phyloP scores from a whole-genome alignment of 2,797 vertebrate genomes.

The Myoxocephalus aenaeus region DNA sequence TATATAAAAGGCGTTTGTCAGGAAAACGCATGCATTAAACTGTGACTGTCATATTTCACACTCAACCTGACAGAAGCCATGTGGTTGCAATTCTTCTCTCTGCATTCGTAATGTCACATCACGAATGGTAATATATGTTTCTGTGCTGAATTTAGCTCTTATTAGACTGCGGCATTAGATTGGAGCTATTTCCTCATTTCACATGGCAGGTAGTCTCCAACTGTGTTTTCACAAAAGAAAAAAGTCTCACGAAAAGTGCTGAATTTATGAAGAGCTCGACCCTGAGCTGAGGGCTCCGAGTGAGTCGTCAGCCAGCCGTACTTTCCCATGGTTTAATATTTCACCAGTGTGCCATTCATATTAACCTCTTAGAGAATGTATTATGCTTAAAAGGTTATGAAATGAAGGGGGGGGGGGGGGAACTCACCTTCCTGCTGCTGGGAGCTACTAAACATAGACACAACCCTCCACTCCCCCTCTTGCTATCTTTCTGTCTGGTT shows the following conservation, averaged over 20 bases:
- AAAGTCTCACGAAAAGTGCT: constrained; percentile 54
- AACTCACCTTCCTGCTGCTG: constrained; percentile 41
- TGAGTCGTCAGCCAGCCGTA: constrained; percentile 39
- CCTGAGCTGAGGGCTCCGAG: constrained; percentile 61
- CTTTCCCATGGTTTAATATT: constrained; percentile 80
- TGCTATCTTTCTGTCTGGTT: constrained; percentile 29
- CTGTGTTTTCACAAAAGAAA: constrained; percentile 52
- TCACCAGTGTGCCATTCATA: constrained; percentile 69
- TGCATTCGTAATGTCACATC: constrained; percentile 53
- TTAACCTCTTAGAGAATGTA: constrained; percentile 55
- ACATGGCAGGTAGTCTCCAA: constrained; percentile 46
- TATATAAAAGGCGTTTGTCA: constrained; percentile 39
- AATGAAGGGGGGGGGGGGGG: constrained; percentile 42
- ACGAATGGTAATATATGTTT: constrained; percentile 60
- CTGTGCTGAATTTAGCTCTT: constrained; percentile 39
- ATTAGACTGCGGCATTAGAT: constrained; percentile 50
- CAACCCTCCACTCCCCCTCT: neutral
- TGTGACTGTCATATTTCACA: constrained; percentile 45
- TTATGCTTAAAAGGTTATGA: constrained; percentile 68
- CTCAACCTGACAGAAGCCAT: constrained; percentile 41
- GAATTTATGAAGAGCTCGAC: constrained; percentile 77
- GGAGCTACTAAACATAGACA: constrained; percentile 60
- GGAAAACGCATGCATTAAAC: constrained; percentile 36
- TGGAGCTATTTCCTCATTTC: constrained; percentile 51
- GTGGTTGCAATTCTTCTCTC: constrained; percentile 50